phyloP scores from a whole-genome alignment of 2,113 vertebrate genomes.

The Gadus chalcogrammus region DNA sequence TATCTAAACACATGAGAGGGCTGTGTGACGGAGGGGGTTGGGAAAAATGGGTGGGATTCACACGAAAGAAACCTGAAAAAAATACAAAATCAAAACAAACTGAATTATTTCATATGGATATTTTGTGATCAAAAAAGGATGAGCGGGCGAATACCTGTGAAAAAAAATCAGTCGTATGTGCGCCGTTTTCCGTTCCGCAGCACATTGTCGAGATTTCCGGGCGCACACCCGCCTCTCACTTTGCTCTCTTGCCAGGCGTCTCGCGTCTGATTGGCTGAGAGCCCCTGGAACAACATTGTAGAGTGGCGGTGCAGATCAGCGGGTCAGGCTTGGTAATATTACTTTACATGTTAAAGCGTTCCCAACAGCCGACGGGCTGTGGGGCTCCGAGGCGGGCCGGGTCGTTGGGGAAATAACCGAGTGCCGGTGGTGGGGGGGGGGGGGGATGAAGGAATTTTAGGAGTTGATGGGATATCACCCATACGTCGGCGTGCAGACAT shows the following conservation, averaged over 20 bases:
- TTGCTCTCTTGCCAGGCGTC: slow-evolving; percentile 14
- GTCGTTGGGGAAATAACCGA: slow-evolving; percentile 64
- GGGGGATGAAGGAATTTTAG: slow-evolving; percentile 58
- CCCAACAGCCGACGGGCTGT: slow-evolving; percentile 37
- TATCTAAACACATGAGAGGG: slow-evolving; percentile 60
- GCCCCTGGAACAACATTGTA: slow-evolving; percentile 55
- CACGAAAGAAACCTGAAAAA: slow-evolving; percentile 27
- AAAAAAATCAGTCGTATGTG: slow-evolving; percentile 1
- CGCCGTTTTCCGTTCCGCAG: too few species aligned
- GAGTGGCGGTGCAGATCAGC: slow-evolving; percentile 54
- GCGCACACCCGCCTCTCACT: slow-evolving; percentile 4
- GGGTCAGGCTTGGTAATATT: slow-evolving; percentile 63
- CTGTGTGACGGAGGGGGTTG: slow-evolving; percentile 35
- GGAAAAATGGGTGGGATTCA: slow-evolving; percentile 33
- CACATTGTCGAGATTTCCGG: too few species aligned
- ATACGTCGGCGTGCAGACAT: slow-evolving; percentile 25
- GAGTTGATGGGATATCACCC: slow-evolving; percentile 53
- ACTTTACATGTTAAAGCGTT: slow-evolving; percentile 66
- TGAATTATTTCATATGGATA: slow-evolving; percentile 39
- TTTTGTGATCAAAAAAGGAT: slow-evolving; percentile 6
- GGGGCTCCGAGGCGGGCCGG: slow-evolving; percentile 53
- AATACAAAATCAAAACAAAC: too few species aligned
- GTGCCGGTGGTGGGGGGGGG: slow-evolving; percentile 11
- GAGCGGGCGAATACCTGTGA: background rate
- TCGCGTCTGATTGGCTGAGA: slow-evolving; percentile 34